Evolutionary conservation across 2,113 vertebrate genomes (phyloP), one percentile per base, ranked within the genome.

Genomic region (Oncorhynchus keta): DNA sequence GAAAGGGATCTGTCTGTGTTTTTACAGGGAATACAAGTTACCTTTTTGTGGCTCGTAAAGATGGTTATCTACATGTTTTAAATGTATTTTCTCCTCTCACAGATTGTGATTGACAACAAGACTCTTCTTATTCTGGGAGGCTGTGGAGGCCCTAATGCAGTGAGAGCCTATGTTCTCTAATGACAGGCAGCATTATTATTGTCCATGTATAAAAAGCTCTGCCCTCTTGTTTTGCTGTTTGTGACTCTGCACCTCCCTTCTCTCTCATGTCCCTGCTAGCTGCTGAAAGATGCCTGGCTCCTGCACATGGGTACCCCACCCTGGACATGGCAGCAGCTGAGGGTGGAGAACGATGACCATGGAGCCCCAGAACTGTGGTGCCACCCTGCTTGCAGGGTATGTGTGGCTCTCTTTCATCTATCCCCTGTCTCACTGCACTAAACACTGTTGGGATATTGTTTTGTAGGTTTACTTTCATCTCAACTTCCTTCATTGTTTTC

Each of bases 311-410:
- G 93, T 0, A 0, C 87, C 0, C 87, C 88, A 6, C 90, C 94
- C 2, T 99, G 97, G 97, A 92, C 90, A 0, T 99, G 98, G 97
- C 96, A 98, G 92, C 95, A 97, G 2, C 94, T 99, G 81, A 97
- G 96, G 78, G 98, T 99, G 65, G 97, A 98, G 82, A 98, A 98
- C 0, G 97, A 99, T 80, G 98, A 99, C 55, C 98, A 99, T 0
- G 97, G 96, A 5, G 98, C 98, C 13, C 98, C 98, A 0, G 98
- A 99, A 74, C 90, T 99, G 32, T 99, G 98, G 98, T 99, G 97
- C 79, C 98, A 99, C 74, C 98, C 97, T 0, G 98, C 98, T 0
- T 99, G 98, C 90, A 92, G 95, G 94, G 98, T 99, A 84, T 88
- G 94, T 77, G 81, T 82, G 9, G 1, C 22, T 68, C 11, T 48